A percentile compares a stretch with the other conserved stretches of the same genome.
phyloP scores from a whole-genome alignment of 2,888 invertebrate genomes.

The Chymomyza procnemis region DNA sequence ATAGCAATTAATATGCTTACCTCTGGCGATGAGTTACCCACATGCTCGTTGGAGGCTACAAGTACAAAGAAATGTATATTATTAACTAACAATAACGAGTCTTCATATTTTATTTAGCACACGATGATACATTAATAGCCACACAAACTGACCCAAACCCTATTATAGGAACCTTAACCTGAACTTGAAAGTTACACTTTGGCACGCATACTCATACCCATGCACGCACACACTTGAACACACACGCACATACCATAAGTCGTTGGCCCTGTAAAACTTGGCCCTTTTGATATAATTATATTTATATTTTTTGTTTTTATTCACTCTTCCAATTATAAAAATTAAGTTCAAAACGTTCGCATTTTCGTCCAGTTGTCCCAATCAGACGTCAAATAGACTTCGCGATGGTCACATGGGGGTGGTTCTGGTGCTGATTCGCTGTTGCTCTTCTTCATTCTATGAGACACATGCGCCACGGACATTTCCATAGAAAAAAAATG shows the following conservation, averaged over 20 bases:
- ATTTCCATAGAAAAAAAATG: slow-evolving; percentile 50
- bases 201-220: neutral
- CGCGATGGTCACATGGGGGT: slow-evolving; percentile 1
- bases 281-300: neutral
- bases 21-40: slow-evolving; percentile 73
- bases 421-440: slow-evolving; percentile 16
- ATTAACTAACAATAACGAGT: slow-evolving; percentile 45
- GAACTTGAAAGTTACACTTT: slow-evolving; percentile 50
- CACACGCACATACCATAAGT: neutral
- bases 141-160: neutral
- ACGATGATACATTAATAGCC: slow-evolving; percentile 19
- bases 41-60: slow-evolving; percentile 68
- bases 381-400: neutral
- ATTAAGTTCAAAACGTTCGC: neutral
- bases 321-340: neutral
- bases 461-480: slow-evolving; percentile 73
- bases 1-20: slow-evolving; percentile 53
- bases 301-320: neutral
- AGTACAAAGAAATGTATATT: slow-evolving; percentile 40
- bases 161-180: slow-evolving; percentile 39
- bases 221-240: slow-evolving; percentile 7
- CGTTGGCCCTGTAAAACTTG: neutral
- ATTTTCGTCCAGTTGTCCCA: neutral
- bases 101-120: slow-evolving; percentile 53
- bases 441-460: slow-evolving; percentile 35